Evolutionary conservation across 2,113 vertebrate genomes (phyloP).

Genomic region (Gambusia affinis): DNA sequence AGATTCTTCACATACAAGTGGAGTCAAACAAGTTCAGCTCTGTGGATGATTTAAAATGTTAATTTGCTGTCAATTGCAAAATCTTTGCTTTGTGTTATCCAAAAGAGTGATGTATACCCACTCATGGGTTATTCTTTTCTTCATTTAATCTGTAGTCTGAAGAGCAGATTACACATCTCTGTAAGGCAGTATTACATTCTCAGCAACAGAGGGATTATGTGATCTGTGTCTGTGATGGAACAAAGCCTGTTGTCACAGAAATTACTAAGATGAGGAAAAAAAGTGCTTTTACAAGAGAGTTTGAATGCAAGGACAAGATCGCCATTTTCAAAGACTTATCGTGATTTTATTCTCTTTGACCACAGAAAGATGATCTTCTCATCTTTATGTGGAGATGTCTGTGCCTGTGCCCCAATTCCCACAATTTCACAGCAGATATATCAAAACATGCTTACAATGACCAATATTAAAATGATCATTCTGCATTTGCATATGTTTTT

Average conservation of each 20-base stretch:
- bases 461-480: background rate
- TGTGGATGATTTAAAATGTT: slow-evolving; percentile 23
- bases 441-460: slow-evolving; percentile 2
- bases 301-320: background rate
- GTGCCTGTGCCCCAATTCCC: background rate
- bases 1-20: slow-evolving; percentile 5
- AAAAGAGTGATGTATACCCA: background rate
- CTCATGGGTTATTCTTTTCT: slow-evolving; percentile 11
- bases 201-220: slow-evolving; percentile 17
- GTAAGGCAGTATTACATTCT: slow-evolving; percentile 29
- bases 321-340: background rate
- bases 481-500: background rate
- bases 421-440: slow-evolving; percentile 2
- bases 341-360: background rate
- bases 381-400: background rate
- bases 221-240: slow-evolving; percentile 7
- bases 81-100: slow-evolving; percentile 12
- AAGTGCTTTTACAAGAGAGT: background rate
- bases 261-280: background rate
- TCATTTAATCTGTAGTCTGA: background rate
- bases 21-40: background rate
- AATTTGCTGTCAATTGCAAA: slow-evolving; percentile 28
- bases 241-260: background rate
- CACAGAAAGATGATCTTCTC: background rate
- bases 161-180: slow-evolving; percentile 31